These are phyloP conservation scores for Helicolenus hilgendorfi DNA, from an alignment of 2,797 vertebrate genomes.

Conservation along the genomic window DNA sequence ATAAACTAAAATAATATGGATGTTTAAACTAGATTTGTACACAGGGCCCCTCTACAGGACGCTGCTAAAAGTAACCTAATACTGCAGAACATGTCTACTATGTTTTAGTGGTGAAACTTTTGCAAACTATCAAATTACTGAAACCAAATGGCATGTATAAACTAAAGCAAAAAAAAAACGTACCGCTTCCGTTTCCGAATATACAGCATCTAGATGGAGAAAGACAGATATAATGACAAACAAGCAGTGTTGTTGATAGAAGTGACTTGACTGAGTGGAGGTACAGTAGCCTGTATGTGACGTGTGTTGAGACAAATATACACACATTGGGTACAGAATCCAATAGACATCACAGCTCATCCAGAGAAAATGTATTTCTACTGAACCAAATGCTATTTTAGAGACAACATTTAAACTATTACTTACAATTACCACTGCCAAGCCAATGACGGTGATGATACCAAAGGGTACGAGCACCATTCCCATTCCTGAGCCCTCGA, in stretches of 20 bases:
- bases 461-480: slow-evolving; percentile 96
- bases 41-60: not conserved
- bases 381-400: not conserved
- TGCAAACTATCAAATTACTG: not conserved
- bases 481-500: slow-evolving; percentile 89
- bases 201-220: slow-evolving; percentile 94
- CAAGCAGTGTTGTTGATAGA: not conserved
- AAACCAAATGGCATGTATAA: not conserved
- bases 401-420: not conserved
- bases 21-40: not conserved
- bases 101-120: not conserved
- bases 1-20: not conserved
- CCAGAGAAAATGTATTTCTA: not conserved
- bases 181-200: slow-evolving; percentile 98
- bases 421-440: slow-evolving; percentile 96
- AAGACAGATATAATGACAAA: slow-evolving; percentile 30
- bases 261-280: not conserved
- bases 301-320: not conserved
- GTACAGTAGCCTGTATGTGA: not conserved
- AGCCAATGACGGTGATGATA: slow-evolving; percentile 96
- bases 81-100: not conserved
- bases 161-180: slow-evolving; percentile 47
- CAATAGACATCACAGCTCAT: not conserved
- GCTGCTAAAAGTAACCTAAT: not conserved
- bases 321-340: not conserved